These are phyloP conservation scores for Halichoeres trimaculatus DNA, from an alignment of 2,113 vertebrate genomes.

Conservation along the genomic window DNA sequence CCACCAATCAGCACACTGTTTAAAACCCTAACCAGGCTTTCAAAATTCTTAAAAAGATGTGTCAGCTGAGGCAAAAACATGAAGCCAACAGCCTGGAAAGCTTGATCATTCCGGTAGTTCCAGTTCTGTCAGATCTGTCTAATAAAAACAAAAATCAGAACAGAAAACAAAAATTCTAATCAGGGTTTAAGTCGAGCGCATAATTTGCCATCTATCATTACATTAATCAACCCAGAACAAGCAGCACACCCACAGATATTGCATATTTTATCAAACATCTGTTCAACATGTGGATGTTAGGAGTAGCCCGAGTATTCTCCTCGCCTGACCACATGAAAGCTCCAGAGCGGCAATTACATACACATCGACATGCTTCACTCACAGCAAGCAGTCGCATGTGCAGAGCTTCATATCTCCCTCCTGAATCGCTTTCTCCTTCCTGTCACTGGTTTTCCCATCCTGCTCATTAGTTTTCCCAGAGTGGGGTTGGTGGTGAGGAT, in stretches of 20 bases:
- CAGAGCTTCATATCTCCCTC: constrained; percentile 67
- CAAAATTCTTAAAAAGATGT: constrained; percentile 29
- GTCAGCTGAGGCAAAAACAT: constrained; percentile 49
- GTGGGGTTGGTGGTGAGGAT: constrained; percentile 45
- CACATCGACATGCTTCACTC: constrained; percentile 76
- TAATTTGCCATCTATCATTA: constrained; percentile 51
- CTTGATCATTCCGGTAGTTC: background rate
- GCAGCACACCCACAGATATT: constrained; percentile 47
- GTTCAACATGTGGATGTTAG: constrained; percentile 65
- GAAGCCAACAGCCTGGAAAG: constrained; percentile 3
- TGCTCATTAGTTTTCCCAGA: constrained; percentile 70
- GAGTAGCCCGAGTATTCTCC: constrained; percentile 48
- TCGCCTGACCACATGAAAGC: constrained; percentile 68
- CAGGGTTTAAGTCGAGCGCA: constrained; percentile 38
- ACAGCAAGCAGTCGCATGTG: constrained; percentile 51
- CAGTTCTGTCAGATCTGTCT: constrained; percentile 1
- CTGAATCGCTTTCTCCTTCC: constrained; percentile 69
- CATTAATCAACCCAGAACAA: constrained; percentile 36
- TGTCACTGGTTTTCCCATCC: constrained; percentile 67
- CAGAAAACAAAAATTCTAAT: constrained; percentile 41
- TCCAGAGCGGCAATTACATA: constrained; percentile 72
- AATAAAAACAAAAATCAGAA: background rate
- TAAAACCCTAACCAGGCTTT: constrained; percentile 58
- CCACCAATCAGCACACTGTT: constrained; percentile 40
- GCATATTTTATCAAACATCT: constrained; percentile 68